These are phyloP conservation scores for Asobara japonica DNA, from an alignment of 1,140 invertebrate genomes.

Conservation along the genomic window DNA sequence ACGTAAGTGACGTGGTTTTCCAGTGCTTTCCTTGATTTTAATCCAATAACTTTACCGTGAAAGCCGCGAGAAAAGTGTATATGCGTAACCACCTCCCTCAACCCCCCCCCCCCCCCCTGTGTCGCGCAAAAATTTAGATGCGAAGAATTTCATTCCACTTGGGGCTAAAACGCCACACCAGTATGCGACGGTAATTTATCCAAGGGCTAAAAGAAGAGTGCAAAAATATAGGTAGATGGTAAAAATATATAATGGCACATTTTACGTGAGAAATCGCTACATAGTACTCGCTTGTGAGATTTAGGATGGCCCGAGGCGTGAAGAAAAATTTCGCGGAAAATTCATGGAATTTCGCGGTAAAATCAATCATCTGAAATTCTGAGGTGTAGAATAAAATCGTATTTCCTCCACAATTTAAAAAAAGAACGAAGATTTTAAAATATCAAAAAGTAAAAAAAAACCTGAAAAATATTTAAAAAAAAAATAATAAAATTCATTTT, in stretches of 20 bases:
- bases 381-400: not conserved
- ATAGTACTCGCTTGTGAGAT: not conserved
- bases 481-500: too few species aligned
- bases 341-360: not conserved
- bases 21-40: not conserved
- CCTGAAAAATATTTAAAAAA: too few species aligned
- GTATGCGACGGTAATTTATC: constrained; percentile 4
- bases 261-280: not conserved
- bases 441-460: too few species aligned
- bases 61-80: not conserved
- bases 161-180: not conserved
- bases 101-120: not conserved
- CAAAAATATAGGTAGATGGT: not conserved
- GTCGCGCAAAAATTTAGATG: not conserved
- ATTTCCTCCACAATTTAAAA: too few species aligned
- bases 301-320: not conserved
- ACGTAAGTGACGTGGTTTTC: too few species aligned
- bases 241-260: constrained; percentile 8
- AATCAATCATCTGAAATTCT: not conserved
- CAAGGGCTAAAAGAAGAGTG: not conserved
- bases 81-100: not conserved
- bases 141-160: not conserved
- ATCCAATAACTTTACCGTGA: not conserved
- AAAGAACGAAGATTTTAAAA: too few species aligned
- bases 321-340: not conserved